These are phyloP conservation scores for Andrena praecox DNA, from an alignment of 2,888 invertebrate genomes.

Conservation along the genomic window DNA sequence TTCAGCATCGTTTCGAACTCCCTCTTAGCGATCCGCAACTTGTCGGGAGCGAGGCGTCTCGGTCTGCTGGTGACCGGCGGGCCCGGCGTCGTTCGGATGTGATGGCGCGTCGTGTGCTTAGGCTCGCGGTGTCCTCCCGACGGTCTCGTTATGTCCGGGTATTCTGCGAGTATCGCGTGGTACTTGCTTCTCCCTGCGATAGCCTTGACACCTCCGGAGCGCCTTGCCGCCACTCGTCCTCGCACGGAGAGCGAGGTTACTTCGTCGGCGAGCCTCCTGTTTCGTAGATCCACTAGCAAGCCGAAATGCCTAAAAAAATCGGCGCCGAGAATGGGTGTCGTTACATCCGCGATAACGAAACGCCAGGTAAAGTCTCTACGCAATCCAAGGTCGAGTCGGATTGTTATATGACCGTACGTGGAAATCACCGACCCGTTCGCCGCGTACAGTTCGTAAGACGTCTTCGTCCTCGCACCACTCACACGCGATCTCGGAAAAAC, in stretches of 20 bases:
- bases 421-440: constrained; percentile 36
- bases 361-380: constrained; percentile 38
- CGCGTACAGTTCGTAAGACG: constrained; percentile 12
- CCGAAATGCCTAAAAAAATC: constrained; percentile 36
- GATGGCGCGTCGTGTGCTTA: constrained; percentile 50
- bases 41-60: constrained; percentile 71
- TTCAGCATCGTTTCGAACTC: constrained; percentile 65
- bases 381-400: constrained; percentile 23
- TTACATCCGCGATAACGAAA: constrained; percentile 42
- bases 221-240: background rate
- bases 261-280: constrained; percentile 21
- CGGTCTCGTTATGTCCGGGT: constrained; percentile 32
- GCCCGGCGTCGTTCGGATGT: constrained; percentile 69
- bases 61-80: constrained; percentile 68
- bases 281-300: constrained; percentile 35
- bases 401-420: constrained; percentile 25
- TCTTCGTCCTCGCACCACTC: constrained; percentile 13
- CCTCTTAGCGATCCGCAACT: constrained; percentile 67
- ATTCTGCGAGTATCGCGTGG: constrained; percentile 26
- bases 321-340: constrained; percentile 29
- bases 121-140: background rate
- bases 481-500: too few species aligned
- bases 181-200: constrained; percentile 2
- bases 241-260: background rate
- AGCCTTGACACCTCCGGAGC: background rate